Conservation (phyloP, 2,113 vertebrate species). For the Trinectes maculatus region DNA sequence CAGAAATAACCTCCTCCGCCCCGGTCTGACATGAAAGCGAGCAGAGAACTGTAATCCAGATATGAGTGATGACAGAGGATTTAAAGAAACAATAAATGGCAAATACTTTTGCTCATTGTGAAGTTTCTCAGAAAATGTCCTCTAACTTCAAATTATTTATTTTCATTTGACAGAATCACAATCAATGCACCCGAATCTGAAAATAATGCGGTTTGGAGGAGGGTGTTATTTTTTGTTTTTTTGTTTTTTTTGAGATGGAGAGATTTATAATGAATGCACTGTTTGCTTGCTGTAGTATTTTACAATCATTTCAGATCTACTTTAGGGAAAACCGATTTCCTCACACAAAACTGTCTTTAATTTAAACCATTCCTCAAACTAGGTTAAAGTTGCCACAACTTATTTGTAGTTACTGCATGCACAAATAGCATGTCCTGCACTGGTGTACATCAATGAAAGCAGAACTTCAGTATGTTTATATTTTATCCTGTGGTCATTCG, state of each 20-base stretch:
- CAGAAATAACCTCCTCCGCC: slow-evolving; percentile 71
- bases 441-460: slow-evolving; percentile 1
- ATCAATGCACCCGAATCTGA: slow-evolving; percentile 7
- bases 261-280: slow-evolving; percentile 28
- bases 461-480: neutral
- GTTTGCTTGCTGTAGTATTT: slow-evolving; percentile 22
- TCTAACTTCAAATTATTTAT: slow-evolving; percentile 26
- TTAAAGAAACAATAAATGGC: slow-evolving; percentile 6
- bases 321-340: slow-evolving; percentile 31
- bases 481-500: slow-evolving; percentile 7
- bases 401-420: neutral
- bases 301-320: neutral
- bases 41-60: slow-evolving; percentile 34
- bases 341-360: too few species aligned
- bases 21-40: slow-evolving; percentile 55
- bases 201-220: neutral
- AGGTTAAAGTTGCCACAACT: neutral
- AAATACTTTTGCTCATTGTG: neutral
- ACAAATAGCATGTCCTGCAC: neutral
- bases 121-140: neutral
- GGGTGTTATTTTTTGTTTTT: too few species aligned
- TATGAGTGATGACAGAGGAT: slow-evolving; percentile 27
- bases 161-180: slow-evolving; percentile 15
- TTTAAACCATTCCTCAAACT: slow-evolving; percentile 2
- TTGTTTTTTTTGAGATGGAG: too few species aligned